Percentiles rank a stretch among this genome's conserved stretches.
Conservation (phyloP, 2,113 vertebrate genomes). For the Paradisaea rubra region DNA sequence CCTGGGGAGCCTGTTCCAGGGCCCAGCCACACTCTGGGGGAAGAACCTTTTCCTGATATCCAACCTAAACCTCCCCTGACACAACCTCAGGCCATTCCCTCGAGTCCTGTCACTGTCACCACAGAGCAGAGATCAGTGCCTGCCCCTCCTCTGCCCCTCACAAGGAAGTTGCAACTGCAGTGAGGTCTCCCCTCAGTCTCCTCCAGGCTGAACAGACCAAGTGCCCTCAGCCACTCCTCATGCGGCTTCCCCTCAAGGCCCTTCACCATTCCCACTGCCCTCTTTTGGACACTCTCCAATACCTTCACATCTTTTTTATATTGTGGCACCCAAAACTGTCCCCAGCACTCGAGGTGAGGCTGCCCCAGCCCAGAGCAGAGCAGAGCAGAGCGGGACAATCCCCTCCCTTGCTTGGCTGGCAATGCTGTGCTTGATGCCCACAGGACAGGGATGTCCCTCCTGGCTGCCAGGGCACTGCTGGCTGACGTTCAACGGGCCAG, state of each 20-base stretch:
- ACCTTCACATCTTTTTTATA: accelerated
- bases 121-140: neutral
- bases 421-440: neutral
- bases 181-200: neutral
- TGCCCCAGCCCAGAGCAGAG: neutral
- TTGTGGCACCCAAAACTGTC: accelerated
- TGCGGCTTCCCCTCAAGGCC: accelerated
- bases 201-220: neutral
- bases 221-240: neutral
- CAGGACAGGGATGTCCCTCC: neutral
- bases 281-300: neutral
- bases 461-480: neutral
- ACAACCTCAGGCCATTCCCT: neutral
- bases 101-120: accelerated
- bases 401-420: accelerated
- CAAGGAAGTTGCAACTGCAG: accelerated
- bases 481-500: accelerated
- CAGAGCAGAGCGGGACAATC: accelerated
- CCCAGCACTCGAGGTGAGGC: neutral
- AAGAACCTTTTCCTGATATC: accelerated
- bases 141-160: neutral
- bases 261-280: too few relatives aligned
- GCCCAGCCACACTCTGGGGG: accelerated
- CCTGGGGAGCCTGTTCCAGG: neutral
- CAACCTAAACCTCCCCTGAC: neutral